Evolutionary conservation across 2,888 invertebrate species (phyloP), one percentile per base, ranked within the genome.

Genomic region (Trilocha varians): DNA sequence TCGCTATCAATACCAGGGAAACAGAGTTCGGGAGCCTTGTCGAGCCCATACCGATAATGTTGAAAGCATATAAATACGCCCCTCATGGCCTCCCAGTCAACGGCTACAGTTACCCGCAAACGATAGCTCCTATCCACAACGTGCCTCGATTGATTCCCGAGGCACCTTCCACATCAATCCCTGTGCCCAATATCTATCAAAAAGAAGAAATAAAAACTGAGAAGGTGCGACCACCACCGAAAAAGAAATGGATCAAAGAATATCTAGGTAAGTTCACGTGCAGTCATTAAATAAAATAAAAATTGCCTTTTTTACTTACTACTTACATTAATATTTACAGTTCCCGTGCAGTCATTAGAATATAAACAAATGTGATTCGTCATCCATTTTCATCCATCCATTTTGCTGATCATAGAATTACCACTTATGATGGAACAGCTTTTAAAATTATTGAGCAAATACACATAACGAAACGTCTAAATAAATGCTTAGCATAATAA

Each of bases 211-310:
- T 65, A 54, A 68, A 72, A 35, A 51, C 58, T 50, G 54, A 62
- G 50, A 76, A 62, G 49, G 57, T 75, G 16, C 62, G 68, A 45
- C 88, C 90, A 32, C 89, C 91, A 42, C 91, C 91, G 35, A 92
- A 92, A 79, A 92, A 92, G 83, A 91, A 91, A 70, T 92, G 91
- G 91, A 91, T 91, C 52, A 88, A 87, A 58, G 90, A 90, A 65
- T 91, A 90, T 68, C 75, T 90, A 57, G 88, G 88, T 82, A 74
- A 89, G 89, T 77, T 44, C 36, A 25, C 25, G 2, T 25, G 25
- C 4, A 9, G 8, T 18, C 18, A 18, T 18, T n/a, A 18, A 8
- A 18, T 18, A 5, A 18, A 5, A 18, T n/a, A n/a, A n/a, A n/a
- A n/a, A n/a, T n/a, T n/a, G n/a, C n/a, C n/a, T n/a, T n/a, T n/a